phyloP scores from a whole-genome alignment of 2,113 vertebrate species.

The Danionella cerebrum region DNA sequence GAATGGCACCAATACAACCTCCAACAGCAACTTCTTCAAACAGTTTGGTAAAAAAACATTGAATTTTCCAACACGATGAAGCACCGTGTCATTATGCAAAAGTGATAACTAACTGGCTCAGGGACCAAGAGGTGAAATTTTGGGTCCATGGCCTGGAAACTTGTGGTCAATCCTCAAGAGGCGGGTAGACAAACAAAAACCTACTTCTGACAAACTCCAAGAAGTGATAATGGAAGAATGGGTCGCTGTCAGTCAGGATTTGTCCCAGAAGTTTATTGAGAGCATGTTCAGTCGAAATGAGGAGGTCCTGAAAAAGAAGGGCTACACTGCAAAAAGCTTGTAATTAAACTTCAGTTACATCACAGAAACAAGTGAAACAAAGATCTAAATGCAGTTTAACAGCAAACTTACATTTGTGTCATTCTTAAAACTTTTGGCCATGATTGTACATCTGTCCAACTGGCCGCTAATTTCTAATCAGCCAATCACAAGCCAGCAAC shows the following conservation, averaged over 20 bases:
- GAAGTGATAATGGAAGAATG: background rate
- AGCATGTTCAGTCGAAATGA: background rate
- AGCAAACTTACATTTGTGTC: background rate
- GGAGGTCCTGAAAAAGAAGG: background rate
- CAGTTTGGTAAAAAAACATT: background rate
- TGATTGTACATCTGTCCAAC: background rate
- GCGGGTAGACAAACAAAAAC: background rate
- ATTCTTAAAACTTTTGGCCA: background rate
- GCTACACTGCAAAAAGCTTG: background rate
- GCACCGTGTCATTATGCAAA: too few relatives aligned
- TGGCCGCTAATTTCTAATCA: too few relatives aligned
- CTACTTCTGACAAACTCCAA: background rate
- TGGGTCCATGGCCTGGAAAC: background rate
- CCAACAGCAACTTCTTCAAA: background rate
- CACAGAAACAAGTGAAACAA: background rate
- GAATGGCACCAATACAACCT: background rate
- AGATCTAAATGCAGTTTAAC: background rate
- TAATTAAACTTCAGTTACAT: background rate
- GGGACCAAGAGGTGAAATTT: background rate
- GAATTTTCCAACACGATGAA: too few relatives aligned
- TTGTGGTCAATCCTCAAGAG: background rate
- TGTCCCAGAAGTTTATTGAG: background rate
- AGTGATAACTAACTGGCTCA: background rate
- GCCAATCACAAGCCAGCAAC: too few relatives aligned
- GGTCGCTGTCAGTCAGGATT: background rate